Evolutionary conservation across 2,888 invertebrate genomes (phyloP), one percentile per base, ranked within the genome.

Genomic region (Abrostola triplasia): DNA sequence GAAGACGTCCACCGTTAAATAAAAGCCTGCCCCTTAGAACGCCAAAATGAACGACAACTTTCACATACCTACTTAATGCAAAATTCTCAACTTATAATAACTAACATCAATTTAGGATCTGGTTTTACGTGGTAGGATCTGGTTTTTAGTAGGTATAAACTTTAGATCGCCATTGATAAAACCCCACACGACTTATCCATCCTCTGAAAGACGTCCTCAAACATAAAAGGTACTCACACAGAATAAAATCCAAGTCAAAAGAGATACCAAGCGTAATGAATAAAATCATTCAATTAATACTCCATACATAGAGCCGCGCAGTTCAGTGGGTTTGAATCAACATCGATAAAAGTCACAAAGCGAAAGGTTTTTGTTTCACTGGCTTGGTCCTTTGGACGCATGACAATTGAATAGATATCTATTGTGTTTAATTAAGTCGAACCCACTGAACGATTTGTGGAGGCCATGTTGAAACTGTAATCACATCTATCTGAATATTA

Each of bases 351-450:
- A 55, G 75, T 64, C 64, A 48, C 38, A 57, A 57, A 69, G 50
- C 57, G 47, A 55, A 60, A 60, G 70, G 54, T 70, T 59, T 37
- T 60, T 36, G 58, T 49, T 57, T 37, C 38, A 69, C 42, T 64
- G 37, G 38, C 36, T 40, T 54, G 71, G 57, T 69, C 69, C 59
- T 67, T 57, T 50, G 70, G 48, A 53, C 50, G 70, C 57, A 35
- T 13, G 8, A 40, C 44, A 47, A 47, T 6, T 70, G 65, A 74
- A 74, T 54, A 40, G 51, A 48, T 64, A 44, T n/a, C 54, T 55
- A 59, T 72, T 74, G 70, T 75, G 58, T 55, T 59, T 36, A 64
- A 74, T 71, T 48, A 57, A 60, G 64, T 55, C 41, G 52, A 13
- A 35, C 5, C 4, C 1, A 10, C 12, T n/a, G 70, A 59, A 4